A percentile compares a stretch with the other conserved stretches of the same genome.
Conservation (phyloP, 2,888 invertebrate species). For the Lasioglossum villosulum region DNA sequence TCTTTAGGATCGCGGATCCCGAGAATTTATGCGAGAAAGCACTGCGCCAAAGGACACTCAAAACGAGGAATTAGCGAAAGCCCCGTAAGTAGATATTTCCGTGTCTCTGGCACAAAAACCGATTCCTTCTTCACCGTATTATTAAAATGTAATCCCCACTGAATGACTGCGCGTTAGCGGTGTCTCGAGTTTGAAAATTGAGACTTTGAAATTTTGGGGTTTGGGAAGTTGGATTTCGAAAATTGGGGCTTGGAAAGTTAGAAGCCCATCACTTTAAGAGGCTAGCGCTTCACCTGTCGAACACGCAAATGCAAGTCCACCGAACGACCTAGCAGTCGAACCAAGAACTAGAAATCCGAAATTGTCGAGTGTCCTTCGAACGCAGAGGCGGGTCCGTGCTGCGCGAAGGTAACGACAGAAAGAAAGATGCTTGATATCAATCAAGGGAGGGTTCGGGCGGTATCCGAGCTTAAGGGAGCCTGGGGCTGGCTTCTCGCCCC, state of each 20-base stretch:
- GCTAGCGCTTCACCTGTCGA: too few species aligned
- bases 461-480: constrained; percentile 27
- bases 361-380: background rate
- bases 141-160: background rate
- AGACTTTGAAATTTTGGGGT: too few species aligned
- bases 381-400: background rate
- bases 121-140: background rate
- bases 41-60: background rate
- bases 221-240: too few species aligned
- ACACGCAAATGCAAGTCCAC: too few species aligned
- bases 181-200: background rate
- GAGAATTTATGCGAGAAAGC: background rate
- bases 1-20: background rate
- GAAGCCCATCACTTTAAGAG: too few species aligned
- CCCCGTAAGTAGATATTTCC: background rate
- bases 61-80: background rate
- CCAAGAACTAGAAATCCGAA: background rate
- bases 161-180: background rate
- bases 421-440: constrained; percentile 8
- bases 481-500: constrained; percentile 35
- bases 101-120: background rate
- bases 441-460: background rate
- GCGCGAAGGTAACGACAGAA: background rate
- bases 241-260: too few species aligned
- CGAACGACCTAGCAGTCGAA: too few species aligned